Percentiles rank a stretch among this genome's conserved stretches.
These are phyloP conservation scores for Lamproptera curius DNA, from an alignment of 2,888 invertebrate species.

Conservation along the genomic window DNA sequence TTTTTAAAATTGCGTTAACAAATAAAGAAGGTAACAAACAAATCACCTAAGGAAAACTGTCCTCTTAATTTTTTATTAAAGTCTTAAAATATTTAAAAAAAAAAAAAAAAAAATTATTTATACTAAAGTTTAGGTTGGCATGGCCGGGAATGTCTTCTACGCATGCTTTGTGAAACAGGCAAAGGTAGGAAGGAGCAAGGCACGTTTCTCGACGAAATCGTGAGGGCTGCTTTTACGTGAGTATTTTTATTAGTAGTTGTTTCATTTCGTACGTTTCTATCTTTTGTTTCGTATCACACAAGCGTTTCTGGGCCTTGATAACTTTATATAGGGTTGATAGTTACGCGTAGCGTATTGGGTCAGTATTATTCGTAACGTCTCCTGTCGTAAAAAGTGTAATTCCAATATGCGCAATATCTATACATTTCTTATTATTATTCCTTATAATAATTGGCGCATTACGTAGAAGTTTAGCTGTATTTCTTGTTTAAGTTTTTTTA, in stretches of 20 bases:
- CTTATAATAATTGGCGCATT: slow-evolving; percentile 8
- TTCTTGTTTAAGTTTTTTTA: no score
- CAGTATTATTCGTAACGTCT: slow-evolving; percentile 14
- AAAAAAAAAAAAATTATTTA: no score
- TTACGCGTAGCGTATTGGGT: background rate
- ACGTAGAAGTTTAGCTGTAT: no score
- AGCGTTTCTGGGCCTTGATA: slow-evolving; percentile 5
- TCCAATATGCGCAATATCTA: slow-evolving; percentile 15
- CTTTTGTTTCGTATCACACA: slow-evolving; percentile 3
- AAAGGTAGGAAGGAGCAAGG: slow-evolving; percentile 63
- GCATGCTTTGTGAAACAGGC: slow-evolving; percentile 79
- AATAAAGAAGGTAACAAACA: no score
- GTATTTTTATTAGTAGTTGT: slow-evolving; percentile 36
- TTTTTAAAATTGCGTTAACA: no score
- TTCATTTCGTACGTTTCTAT: slow-evolving; percentile 11
- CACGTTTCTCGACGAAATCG: slow-evolving; percentile 80
- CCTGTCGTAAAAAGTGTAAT: slow-evolving; percentile 19
- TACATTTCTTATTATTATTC: slow-evolving; percentile 15
- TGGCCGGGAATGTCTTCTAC: slow-evolving; percentile 80
- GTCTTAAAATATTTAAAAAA: no score
- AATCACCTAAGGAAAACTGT: no score
- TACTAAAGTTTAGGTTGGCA: slow-evolving; percentile 72
- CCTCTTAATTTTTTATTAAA: no score
- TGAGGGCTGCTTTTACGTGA: slow-evolving; percentile 82
- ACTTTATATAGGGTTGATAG: slow-evolving; percentile 2